Percentiles rank a stretch among this genome's conserved stretches.
Evolutionary conservation across 2,888 invertebrate species (phyloP).

Genomic region (Cyrtodaria siliqua): DNA sequence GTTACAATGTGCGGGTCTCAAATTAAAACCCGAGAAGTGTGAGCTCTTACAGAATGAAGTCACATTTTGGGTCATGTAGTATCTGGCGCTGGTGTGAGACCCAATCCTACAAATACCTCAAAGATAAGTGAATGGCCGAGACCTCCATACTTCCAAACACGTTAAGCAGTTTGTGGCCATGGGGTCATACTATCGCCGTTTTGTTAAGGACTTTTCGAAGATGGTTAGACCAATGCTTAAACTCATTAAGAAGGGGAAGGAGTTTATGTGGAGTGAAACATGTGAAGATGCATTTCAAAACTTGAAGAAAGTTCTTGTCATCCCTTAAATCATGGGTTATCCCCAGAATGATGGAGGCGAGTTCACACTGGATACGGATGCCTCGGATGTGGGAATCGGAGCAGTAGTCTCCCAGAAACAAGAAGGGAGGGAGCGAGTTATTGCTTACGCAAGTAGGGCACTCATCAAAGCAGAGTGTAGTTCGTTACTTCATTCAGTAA

Average conservation of each 20-base stretch:
- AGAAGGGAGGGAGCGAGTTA: conserved; percentile 12
- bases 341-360: conserved; percentile 28
- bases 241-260: conserved; percentile 1
- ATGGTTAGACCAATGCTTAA: conserved; percentile 10
- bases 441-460: conserved; percentile 42
- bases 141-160: conserved; percentile 12
- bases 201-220: conserved; percentile 16
- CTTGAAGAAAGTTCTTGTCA: conserved; percentile 21
- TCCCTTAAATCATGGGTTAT: conserved; percentile 45
- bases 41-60: neutral
- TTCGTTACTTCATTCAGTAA: conserved; percentile 35
- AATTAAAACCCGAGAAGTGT: conserved; percentile 14
- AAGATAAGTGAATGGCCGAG: conserved; percentile 10
- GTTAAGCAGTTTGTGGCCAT: conserved; percentile 18
- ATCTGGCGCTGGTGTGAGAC: conserved; percentile 8
- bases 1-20: conserved; percentile 18
- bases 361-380: conserved; percentile 51
- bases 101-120: conserved; percentile 11
- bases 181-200: conserved; percentile 18
- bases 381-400: conserved; percentile 41
- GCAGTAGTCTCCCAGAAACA: conserved; percentile 49
- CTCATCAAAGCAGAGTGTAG: conserved; percentile 46
- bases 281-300: conserved; percentile 33
- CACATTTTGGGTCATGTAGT: conserved; percentile 10
- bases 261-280: conserved; percentile 4